These are phyloP conservation scores for Drosophila formosana DNA, from an alignment of 2,888 invertebrate genomes.

Conservation along the genomic window DNA sequence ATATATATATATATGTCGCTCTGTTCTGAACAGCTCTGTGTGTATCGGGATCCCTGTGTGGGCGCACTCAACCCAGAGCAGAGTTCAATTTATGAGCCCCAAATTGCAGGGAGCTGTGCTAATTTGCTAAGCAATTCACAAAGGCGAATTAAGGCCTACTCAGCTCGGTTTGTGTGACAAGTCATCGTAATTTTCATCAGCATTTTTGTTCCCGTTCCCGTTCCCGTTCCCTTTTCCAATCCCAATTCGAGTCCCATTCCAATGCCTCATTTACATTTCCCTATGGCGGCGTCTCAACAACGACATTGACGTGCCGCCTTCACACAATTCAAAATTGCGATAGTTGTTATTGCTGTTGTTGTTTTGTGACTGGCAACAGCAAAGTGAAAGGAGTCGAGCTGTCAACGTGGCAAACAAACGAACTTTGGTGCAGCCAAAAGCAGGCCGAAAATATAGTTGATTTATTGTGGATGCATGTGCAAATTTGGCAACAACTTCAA, in stretches of 20 bases:
- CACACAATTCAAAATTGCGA: conserved; percentile 77
- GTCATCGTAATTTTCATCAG: conserved; percentile 74
- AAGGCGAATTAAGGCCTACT: conserved; percentile 41
- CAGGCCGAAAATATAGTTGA: conserved; percentile 60
- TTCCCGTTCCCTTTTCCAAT: conserved; percentile 18
- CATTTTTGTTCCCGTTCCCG: conserved; percentile 23
- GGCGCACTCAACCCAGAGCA: background rate
- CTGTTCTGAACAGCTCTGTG: background rate
- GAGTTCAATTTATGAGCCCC: conserved; percentile 52
- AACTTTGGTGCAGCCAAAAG: conserved; percentile 63
- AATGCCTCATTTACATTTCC: conserved; percentile 15
- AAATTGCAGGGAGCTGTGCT: conserved; percentile 55
- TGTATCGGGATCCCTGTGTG: background rate
- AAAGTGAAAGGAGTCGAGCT: conserved; percentile 68
- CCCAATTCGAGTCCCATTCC: conserved; percentile 21
- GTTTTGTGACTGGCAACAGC: conserved; percentile 45
- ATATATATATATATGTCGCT: background rate
- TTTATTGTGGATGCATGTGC: conserved; percentile 65
- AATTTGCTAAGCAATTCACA: conserved; percentile 80
- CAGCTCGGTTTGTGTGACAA: conserved; percentile 72
- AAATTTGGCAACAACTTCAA: conserved; percentile 37
- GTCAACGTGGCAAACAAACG: conserved; percentile 48
- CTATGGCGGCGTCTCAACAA: conserved; percentile 40
- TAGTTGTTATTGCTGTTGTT: conserved; percentile 36
- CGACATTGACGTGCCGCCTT: conserved; percentile 76